Evolutionary conservation across 2,113 vertebrate species (phyloP).

Genomic region (Prolemur simus): DNA sequence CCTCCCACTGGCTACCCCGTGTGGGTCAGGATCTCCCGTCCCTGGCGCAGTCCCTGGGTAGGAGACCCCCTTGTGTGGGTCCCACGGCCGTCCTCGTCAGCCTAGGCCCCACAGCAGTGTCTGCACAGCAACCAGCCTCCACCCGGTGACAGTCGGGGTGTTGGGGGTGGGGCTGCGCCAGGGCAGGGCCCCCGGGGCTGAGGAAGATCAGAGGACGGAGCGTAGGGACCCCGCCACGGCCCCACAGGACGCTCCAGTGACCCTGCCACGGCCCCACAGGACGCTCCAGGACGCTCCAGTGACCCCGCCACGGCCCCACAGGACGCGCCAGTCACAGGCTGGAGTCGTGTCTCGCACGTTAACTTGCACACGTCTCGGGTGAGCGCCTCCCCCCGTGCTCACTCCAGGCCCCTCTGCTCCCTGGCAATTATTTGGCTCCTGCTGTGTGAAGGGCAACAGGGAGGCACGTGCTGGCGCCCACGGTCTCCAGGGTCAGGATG

Average conservation of each 20-base stretch:
- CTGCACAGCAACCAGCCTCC: rapidly evolving
- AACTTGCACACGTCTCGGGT: rapidly evolving
- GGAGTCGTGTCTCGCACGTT: background rate
- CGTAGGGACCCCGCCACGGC: rapidly evolving
- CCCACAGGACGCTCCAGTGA: background rate
- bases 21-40: background rate
- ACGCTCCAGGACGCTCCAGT: too few species aligned
- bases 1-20: background rate
- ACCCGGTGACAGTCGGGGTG: rapidly evolving
- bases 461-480: background rate
- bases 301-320: rapidly evolving
- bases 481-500: rapidly evolving
- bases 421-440: background rate
- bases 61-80: rapidly evolving
- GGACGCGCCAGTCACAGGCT: background rate
- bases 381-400: rapidly evolving
- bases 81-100: background rate
- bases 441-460: rapidly evolving
- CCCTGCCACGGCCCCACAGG: rapidly evolving
- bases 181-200: background rate
- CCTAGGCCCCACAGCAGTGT: rapidly evolving
- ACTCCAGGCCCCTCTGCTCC: rapidly evolving
- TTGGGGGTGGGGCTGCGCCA: background rate
- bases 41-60: background rate
- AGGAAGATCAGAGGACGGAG: rapidly evolving